phyloP scores from a whole-genome alignment of 2,797 vertebrate species.

The Karalla daura region DNA sequence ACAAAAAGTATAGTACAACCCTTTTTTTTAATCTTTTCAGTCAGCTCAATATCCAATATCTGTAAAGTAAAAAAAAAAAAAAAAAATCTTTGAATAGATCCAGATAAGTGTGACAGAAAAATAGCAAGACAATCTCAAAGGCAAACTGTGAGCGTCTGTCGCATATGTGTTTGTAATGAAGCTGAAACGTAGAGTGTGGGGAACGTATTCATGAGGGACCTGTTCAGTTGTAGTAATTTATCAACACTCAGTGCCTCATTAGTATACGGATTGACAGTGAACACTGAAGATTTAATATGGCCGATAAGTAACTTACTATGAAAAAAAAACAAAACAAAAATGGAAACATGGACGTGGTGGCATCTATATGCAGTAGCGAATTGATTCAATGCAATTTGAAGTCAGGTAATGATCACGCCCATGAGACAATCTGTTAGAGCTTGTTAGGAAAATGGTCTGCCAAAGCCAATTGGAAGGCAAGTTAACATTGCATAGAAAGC shows the following conservation, averaged over 20 bases:
- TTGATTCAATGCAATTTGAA: background rate
- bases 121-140: background rate
- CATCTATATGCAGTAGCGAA: background rate
- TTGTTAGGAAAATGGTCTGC: too few species aligned
- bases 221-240: background rate
- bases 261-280: background rate
- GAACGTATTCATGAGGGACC: background rate
- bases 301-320: background rate
- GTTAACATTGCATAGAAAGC: too few species aligned
- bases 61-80: too few species aligned
- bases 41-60: background rate
- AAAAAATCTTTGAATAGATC: background rate
- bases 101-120: background rate
- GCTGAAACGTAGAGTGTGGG: background rate
- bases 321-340: background rate
- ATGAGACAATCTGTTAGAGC: too few species aligned
- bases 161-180: background rate
- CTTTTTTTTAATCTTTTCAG: conserved; percentile 13
- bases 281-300: background rate
- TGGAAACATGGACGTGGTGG: too few species aligned
- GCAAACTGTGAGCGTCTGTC: background rate
- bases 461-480: too few species aligned
- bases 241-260: background rate
- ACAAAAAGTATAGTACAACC: background rate
- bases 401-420: too few species aligned